Conservation (phyloP, 2,797 vertebrate species). For the Sebastes vulpes region DNA sequence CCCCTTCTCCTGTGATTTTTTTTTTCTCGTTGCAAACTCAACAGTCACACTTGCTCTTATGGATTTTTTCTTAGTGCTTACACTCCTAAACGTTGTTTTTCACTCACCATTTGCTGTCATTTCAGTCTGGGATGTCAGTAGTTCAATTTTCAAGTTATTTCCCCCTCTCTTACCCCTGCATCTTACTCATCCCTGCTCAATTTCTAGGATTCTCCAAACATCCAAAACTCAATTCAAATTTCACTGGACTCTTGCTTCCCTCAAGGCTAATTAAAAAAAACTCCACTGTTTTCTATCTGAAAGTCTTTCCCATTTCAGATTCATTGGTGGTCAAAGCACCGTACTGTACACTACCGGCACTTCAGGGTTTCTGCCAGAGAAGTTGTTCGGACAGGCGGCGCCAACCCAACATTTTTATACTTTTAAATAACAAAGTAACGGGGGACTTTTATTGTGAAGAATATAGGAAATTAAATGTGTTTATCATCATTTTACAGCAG, state of each 20-base stretch:
- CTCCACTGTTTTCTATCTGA: background rate
- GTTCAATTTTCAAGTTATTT: background rate
- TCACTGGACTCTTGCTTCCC: background rate
- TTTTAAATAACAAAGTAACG: too few species aligned
- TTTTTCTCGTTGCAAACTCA: background rate
- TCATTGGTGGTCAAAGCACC: background rate
- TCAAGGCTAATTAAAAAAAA: background rate
- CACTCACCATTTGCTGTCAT: background rate
- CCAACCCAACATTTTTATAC: too few species aligned
- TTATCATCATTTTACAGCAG: too few species aligned
- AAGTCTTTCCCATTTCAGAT: background rate
- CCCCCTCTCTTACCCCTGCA: background rate
- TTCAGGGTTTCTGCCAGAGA: background rate
- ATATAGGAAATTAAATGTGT: too few species aligned
- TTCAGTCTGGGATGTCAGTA: background rate
- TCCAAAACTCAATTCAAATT: background rate
- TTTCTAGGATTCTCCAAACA: background rate
- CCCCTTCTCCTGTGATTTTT: background rate
- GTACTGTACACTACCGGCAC: background rate
- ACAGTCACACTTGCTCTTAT: background rate
- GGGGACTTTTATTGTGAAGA: too few species aligned
- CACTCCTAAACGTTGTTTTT: background rate
- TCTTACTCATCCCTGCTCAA: background rate
- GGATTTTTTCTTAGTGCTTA: background rate
- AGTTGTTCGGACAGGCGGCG: background rate